Percentiles rank a stretch among this genome's conserved stretches.
phyloP scores from a whole-genome alignment of 1,140 invertebrate species.

The Anthonomus grandis region DNA sequence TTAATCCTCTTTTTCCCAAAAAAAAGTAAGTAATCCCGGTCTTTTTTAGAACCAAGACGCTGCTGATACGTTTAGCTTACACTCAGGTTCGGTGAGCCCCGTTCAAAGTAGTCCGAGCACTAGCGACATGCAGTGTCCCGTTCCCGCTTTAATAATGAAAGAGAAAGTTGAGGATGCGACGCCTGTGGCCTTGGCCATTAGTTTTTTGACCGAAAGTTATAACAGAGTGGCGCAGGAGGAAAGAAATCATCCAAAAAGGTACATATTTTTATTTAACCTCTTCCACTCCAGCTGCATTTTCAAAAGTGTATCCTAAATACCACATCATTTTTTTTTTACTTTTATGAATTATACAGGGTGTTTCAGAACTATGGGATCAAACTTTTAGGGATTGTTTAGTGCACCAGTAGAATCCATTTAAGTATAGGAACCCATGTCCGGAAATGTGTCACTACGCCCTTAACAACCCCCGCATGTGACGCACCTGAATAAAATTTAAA shows the following conservation, averaged over 20 bases:
- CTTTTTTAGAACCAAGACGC: conserved; percentile 52
- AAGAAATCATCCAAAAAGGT: conserved; percentile 68
- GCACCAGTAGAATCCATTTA: too few relatives aligned
- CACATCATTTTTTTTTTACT: not conserved
- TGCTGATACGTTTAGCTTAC: conserved; percentile 48
- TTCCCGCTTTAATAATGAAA: conserved; percentile 42
- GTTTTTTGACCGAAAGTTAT: conserved; percentile 67
- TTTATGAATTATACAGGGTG: too few relatives aligned
- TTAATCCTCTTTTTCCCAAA: too few relatives aligned
- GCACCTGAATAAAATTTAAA: too few relatives aligned
- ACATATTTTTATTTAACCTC: not conserved
- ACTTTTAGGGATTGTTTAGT: too few relatives aligned
- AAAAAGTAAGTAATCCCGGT: too few relatives aligned
- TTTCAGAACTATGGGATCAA: too few relatives aligned
- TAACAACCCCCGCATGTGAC: too few relatives aligned
- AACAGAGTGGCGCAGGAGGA: conserved; percentile 66
- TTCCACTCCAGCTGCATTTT: too few relatives aligned
- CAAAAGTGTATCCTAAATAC: not conserved
- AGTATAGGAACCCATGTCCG: too few relatives aligned
- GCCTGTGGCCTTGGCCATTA: conserved; percentile 50
- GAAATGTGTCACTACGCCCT: too few relatives aligned
- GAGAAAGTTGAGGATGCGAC: conserved; percentile 42
- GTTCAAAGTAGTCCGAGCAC: conserved; percentile 35
- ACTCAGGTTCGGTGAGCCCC: conserved; percentile 39
- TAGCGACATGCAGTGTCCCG: conserved; percentile 51